Percentiles rank a stretch among this genome's conserved stretches.
Evolutionary conservation across 2,797 vertebrate genomes (phyloP).

Genomic region (Australoheros facetus): DNA sequence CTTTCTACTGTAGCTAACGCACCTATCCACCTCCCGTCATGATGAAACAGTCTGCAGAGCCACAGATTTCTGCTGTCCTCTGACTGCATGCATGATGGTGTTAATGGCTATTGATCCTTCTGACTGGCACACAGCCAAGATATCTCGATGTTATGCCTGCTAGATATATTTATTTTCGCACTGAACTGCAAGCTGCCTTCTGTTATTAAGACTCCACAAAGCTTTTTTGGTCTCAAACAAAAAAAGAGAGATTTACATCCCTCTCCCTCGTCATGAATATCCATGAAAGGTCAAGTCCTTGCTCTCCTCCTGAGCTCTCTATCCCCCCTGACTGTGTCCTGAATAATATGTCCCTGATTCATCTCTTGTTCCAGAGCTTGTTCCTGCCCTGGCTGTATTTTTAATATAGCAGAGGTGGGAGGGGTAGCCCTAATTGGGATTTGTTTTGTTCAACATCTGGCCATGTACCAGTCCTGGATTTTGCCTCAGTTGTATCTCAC

Average conservation of each 20-base stretch:
- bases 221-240: slow-evolving; percentile 10
- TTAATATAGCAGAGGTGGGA: slow-evolving; percentile 26
- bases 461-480: slow-evolving; percentile 39
- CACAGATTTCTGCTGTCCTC: slow-evolving; percentile 53
- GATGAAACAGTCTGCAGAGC: slow-evolving; percentile 62
- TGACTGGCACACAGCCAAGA: slow-evolving; percentile 57
- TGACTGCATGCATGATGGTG: slow-evolving; percentile 57
- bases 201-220: slow-evolving; percentile 22
- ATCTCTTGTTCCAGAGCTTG: slow-evolving; percentile 64
- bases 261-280: slow-evolving; percentile 59
- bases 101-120: slow-evolving; percentile 73
- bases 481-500: slow-evolving; percentile 17
- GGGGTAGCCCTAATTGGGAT: slow-evolving; percentile 47
- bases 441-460: slow-evolving; percentile 67
- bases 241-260: slow-evolving; percentile 30
- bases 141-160: slow-evolving; percentile 39
- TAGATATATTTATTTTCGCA: slow-evolving; percentile 46
- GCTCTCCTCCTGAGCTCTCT: slow-evolving; percentile 27
- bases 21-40: slow-evolving; percentile 50
- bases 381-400: slow-evolving; percentile 41
- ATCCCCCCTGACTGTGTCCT: slow-evolving; percentile 58
- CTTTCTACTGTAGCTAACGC: slow-evolving; percentile 61
- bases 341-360: slow-evolving; percentile 72
- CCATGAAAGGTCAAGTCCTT: slow-evolving; percentile 67
- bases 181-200: slow-evolving; percentile 25